These are phyloP conservation scores for Eupithecia subfuscata DNA, from an alignment of 2,888 invertebrate genomes.

Conservation along the genomic window DNA sequence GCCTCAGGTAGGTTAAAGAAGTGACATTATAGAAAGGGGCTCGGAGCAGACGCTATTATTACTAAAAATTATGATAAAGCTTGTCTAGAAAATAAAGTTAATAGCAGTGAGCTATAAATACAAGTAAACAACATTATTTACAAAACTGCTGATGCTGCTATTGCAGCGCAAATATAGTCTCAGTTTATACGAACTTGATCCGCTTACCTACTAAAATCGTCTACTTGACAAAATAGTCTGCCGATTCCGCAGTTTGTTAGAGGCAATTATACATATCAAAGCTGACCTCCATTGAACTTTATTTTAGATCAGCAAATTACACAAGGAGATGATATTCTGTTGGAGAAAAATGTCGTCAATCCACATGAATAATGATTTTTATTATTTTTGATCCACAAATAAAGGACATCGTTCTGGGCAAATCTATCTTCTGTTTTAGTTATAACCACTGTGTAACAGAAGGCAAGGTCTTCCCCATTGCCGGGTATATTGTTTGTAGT, in stretches of 20 bases:
- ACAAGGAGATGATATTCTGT: constrained; percentile 24
- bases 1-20: constrained; percentile 12
- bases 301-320: constrained; percentile 25
- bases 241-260: neutral
- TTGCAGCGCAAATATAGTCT: neutral
- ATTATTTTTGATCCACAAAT: neutral
- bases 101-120: neutral
- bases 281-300: constrained; percentile 19
- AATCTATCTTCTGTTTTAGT: neutral
- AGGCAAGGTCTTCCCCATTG: neutral
- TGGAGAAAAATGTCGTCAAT: constrained; percentile 36
- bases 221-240: constrained; percentile 5
- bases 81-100: neutral
- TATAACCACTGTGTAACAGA: neutral
- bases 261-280: neutral
- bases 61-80: neutral
- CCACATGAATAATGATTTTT: neutral
- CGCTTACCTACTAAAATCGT: neutral
- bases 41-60: neutral
- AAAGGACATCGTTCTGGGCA: neutral
- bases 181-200: neutral
- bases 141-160: neutral
- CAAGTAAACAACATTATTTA: neutral
- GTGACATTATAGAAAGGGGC: neutral
- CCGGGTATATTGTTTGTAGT: neutral